A percentile compares a stretch with the other conserved stretches of the same genome.
Evolutionary conservation across 2,888 invertebrate species (phyloP).

Genomic region (Zaprionus lineosus): DNA sequence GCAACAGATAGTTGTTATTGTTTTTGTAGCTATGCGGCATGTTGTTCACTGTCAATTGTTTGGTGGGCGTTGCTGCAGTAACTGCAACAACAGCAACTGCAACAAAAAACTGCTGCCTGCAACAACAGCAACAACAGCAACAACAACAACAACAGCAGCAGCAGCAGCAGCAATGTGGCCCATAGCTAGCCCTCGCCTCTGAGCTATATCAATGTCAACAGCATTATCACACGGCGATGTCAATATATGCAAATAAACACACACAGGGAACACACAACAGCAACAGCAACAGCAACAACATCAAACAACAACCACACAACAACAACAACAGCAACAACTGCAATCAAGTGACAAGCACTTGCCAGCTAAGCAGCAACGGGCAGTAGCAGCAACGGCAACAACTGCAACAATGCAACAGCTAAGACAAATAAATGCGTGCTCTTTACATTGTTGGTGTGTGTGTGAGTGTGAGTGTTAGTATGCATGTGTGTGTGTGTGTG

Average conservation of each 20-base stretch:
- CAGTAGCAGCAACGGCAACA: slow-evolving; percentile 25
- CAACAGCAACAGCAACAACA: slow-evolving; percentile 28
- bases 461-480: slow-evolving; percentile 39
- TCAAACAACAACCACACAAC: slow-evolving; percentile 36
- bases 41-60: slow-evolving; percentile 77
- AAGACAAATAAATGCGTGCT: slow-evolving; percentile 75
- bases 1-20: slow-evolving; percentile 23
- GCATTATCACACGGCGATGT: slow-evolving; percentile 78
- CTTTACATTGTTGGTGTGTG: slow-evolving; percentile 33
- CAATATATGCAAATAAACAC: slow-evolving; percentile 78
- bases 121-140: slow-evolving; percentile 10
- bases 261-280: slow-evolving; percentile 29
- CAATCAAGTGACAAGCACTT: slow-evolving; percentile 58
- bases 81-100: slow-evolving; percentile 32
- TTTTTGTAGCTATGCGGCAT: slow-evolving; percentile 55
- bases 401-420: slow-evolving; percentile 47
- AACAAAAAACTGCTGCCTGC: too few species aligned
- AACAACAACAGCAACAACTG: slow-evolving; percentile 38
- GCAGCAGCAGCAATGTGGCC: slow-evolving; percentile 35
- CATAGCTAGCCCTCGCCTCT: slow-evolving; percentile 50
- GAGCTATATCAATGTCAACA: slow-evolving; percentile 78
- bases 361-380: slow-evolving; percentile 35
- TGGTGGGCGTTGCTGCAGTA: slow-evolving; percentile 66
- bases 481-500: slow-evolving; percentile 59
- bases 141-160: slow-evolving; percentile 28